Conservation (phyloP, 2,113 vertebrate genomes). For the Vidua chalybeata region DNA sequence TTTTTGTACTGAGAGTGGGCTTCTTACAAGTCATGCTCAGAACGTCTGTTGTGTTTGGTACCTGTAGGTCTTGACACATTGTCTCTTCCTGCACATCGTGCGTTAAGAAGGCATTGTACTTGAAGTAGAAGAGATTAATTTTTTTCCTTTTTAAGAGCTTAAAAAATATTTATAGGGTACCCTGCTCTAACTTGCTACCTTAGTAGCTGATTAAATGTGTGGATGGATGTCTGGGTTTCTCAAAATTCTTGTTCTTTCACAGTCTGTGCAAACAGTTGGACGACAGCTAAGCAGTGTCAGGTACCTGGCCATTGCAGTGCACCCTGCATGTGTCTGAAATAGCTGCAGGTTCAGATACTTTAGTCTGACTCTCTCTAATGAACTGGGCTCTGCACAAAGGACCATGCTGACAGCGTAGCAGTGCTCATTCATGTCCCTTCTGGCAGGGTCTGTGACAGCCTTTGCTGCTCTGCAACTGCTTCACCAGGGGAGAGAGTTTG, state of each 20-base stretch:
- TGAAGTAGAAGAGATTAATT: not conserved
- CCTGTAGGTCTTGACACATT: not conserved
- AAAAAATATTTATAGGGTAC: not conserved
- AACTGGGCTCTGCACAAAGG: not conserved
- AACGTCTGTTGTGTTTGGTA: not conserved
- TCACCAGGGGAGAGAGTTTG: not conserved
- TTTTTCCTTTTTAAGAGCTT: not conserved
- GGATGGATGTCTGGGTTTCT: not conserved
- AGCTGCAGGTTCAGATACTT: fast-evolving
- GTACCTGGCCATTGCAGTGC: not conserved
- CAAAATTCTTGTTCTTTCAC: not conserved
- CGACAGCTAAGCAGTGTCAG: not conserved
- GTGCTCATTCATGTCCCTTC: not conserved
- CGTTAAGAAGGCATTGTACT: not conserved
- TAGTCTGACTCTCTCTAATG: not conserved
- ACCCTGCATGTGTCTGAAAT: not conserved
- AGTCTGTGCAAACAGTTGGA: not conserved
- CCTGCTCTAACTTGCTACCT: not conserved
- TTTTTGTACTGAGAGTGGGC: constrained; percentile 43
- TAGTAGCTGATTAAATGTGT: not conserved
- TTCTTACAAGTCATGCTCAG: constrained; percentile 8
- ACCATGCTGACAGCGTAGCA: not conserved
- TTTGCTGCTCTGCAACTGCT: not conserved
- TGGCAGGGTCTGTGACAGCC: not conserved
- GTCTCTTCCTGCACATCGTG: fast-evolving